Evolutionary conservation across 2,113 vertebrate genomes (phyloP).

Genomic region (Scomber colias): DNA sequence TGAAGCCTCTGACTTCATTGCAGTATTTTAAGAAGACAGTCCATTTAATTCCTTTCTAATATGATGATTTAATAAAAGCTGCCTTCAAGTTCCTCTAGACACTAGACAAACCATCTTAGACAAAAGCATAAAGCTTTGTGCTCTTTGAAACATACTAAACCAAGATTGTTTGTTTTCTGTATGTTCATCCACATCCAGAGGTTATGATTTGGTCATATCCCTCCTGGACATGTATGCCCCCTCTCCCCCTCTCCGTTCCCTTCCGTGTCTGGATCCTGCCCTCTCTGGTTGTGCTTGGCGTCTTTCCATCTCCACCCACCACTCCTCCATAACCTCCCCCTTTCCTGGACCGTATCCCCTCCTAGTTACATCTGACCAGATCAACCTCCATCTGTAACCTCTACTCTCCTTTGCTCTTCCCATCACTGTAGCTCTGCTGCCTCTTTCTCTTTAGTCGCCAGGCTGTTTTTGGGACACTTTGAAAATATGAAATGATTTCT

Average conservation of each 20-base stretch:
- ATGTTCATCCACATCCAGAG: too few relatives aligned
- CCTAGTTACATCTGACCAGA: slow-evolving; percentile 3
- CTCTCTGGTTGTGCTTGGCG: slow-evolving; percentile 4
- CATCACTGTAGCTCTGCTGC: not conserved
- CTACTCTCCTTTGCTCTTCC: not conserved
- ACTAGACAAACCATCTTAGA: too few relatives aligned
- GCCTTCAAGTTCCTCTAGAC: too few relatives aligned
- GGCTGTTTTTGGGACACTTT: not conserved
- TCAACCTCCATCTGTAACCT: not conserved
- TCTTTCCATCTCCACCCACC: not conserved
- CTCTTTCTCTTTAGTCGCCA: not conserved
- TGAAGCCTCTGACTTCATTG: too few relatives aligned
- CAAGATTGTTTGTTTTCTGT: too few relatives aligned
- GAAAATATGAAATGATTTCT: slow-evolving; percentile 12
- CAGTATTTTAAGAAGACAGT: too few relatives aligned
- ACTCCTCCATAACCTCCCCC: not conserved
- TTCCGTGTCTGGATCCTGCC: not conserved
- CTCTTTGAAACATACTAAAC: too few relatives aligned
- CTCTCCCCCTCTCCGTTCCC: not conserved
- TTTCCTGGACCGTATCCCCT: slow-evolving; percentile 16
- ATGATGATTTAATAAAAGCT: too few relatives aligned
- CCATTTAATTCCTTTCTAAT: too few relatives aligned
- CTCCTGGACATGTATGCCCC: slow-evolving; percentile 9
- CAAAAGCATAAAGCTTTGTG: too few relatives aligned
- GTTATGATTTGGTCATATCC: not conserved